Evolutionary conservation across 1,140 invertebrate species (phyloP), one percentile per base, ranked within the genome.

Genomic region (Apis cerana): DNA sequence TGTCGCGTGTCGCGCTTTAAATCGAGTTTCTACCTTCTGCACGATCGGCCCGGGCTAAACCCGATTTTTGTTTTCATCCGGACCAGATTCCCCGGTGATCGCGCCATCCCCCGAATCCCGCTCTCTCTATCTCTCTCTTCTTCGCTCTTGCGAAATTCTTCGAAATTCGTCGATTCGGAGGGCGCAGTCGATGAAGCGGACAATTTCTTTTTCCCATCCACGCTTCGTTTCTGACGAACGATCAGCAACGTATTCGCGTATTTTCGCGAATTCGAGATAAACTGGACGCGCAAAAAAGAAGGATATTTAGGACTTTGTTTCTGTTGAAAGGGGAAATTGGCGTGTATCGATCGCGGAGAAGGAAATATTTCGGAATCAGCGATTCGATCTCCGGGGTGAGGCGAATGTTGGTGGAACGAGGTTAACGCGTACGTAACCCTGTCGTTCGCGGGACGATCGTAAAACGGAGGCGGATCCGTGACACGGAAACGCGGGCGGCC

Each of bases 1-100:
- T 93, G 91, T 91, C 92, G 92, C 88, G 91, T 91, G 91, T 91
- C 91, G 87, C 88, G 89, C 81, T 92, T 90, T 91, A 92, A 93
- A 93, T 93, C 90, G 91, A 93, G 88, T 92, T 93, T 91, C 85
- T 91, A 88, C 89, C 89, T 92, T 91, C 87, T 80, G 83, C 75
- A 75, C 64, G 76, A 78, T 81, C 86, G 81, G 72, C 65, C 82
- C 75, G 59, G 70, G 64, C 59, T 27, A 85, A 87, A 88, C 64
- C 54, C 85, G 86, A 88, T 87, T 87, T 87, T 88, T 87, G 82
- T 87, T 88, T 87, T 85, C 52, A 52, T 62, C 75, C 75, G 21
- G 54, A 79, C 82, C 79, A 88, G 83, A 87, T 85, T 87, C 65
- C 75, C 74, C 65, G 62, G 58, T 78, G 75, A 48, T 75, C 70